Percentiles rank a stretch among this genome's conserved stretches.
Evolutionary conservation across 2,113 vertebrate species (phyloP).

Genomic region (Eublepharis macularius): DNA sequence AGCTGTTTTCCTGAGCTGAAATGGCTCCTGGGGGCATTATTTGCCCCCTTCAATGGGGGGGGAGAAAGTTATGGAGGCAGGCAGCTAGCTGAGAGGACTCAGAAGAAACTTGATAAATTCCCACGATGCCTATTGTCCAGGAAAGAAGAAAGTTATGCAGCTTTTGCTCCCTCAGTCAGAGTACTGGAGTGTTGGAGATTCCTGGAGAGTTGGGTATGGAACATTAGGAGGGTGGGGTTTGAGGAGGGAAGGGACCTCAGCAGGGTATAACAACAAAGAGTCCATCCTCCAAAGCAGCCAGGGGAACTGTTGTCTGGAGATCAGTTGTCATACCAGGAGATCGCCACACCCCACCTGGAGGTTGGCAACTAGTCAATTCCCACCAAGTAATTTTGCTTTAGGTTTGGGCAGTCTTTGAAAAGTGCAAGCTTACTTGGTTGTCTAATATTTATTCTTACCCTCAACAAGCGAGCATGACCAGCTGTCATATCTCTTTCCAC

Average conservation of each 20-base stretch:
- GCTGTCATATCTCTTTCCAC: neutral
- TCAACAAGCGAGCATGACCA: neutral
- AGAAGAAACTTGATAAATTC: neutral
- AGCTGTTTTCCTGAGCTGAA: too few relatives aligned
- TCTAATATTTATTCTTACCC: neutral
- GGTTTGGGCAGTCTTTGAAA: neutral
- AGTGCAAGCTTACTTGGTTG: neutral
- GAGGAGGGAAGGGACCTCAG: too few relatives aligned
- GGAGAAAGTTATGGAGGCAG: neutral
- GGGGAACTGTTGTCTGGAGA: too few relatives aligned
- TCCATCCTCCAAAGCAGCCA: too few relatives aligned
- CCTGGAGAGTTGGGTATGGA: too few relatives aligned
- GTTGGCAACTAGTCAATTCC: neutral
- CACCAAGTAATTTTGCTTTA: neutral
- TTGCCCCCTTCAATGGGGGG: too few relatives aligned
- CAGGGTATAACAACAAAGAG: too few relatives aligned
- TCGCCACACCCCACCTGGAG: too few relatives aligned
- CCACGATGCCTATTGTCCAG: neutral
- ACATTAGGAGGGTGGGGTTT: neutral
- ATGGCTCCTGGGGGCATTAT: too few relatives aligned
- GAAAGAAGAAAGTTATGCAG: neutral
- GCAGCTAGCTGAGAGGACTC: neutral
- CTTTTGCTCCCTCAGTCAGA: neutral
- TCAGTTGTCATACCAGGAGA: too few relatives aligned
- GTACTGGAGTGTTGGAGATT: neutral